These are phyloP conservation scores for Ceramica pisi DNA, from an alignment of 2,888 invertebrate species.

Conservation along the genomic window DNA sequence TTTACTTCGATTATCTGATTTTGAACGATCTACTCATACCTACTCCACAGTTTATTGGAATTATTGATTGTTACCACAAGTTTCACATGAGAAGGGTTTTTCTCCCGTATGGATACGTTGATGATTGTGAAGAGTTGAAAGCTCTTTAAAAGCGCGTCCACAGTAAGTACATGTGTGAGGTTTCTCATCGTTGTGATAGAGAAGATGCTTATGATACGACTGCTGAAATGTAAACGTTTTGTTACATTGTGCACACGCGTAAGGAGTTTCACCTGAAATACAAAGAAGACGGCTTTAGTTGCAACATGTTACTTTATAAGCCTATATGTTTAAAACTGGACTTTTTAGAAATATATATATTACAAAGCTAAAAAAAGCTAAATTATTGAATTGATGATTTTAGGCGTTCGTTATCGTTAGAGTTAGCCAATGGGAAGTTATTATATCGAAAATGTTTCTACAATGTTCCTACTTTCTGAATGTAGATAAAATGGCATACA, in stretches of 20 bases:
- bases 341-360: background rate
- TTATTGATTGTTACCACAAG: slow-evolving; percentile 92
- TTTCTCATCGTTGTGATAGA: slow-evolving; percentile 96
- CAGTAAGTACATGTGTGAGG: slow-evolving; percentile 94
- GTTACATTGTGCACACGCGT: slow-evolving; percentile 95
- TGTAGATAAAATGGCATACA: slow-evolving; percentile 30
- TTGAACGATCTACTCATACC: background rate
- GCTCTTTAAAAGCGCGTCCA: slow-evolving; percentile 95
- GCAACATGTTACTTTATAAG: background rate
- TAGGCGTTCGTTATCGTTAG: slow-evolving; percentile 37
- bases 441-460: slow-evolving; percentile 18
- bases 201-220: slow-evolving; percentile 96
- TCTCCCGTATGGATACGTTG: slow-evolving; percentile 96
- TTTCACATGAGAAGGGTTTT: slow-evolving; percentile 96
- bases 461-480: slow-evolving; percentile 13
- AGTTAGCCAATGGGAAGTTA: slow-evolving; percentile 60
- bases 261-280: slow-evolving; percentile 95
- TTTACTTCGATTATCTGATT: background rate
- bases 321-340: background rate
- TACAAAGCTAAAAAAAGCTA: slow-evolving; percentile 39
- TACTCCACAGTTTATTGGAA: background rate
- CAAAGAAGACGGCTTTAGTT: slow-evolving; percentile 37
- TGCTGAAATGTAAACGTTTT: slow-evolving; percentile 97
- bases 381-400: slow-evolving; percentile 8
- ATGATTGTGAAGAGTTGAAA: slow-evolving; percentile 96